Evolutionary conservation across 1,140 invertebrate genomes (phyloP).

Genomic region (Anadara kagoshimensis): DNA sequence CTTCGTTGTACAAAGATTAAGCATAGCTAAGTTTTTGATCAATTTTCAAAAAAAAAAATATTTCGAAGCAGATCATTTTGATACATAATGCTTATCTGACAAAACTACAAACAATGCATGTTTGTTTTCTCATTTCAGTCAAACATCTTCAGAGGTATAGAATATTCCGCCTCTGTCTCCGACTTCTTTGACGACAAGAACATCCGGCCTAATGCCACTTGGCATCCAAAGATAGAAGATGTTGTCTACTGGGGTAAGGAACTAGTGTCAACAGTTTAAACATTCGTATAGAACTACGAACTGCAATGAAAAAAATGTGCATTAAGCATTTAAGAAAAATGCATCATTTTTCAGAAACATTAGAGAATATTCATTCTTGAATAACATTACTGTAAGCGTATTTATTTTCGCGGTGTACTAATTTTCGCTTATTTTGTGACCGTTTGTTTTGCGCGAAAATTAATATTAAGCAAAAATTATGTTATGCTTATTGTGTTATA

Average conservation of each 20-base stretch:
- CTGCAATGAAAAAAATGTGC: neutral
- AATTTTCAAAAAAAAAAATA: too few relatives aligned
- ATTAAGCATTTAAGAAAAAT: neutral
- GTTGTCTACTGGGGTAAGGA: conserved; percentile 58
- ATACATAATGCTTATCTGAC: too few relatives aligned
- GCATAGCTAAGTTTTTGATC: too few relatives aligned
- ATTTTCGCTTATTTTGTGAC: too few relatives aligned
- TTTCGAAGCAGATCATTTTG: too few relatives aligned
- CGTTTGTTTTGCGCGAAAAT: too few relatives aligned
- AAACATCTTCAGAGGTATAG: conserved; percentile 46
- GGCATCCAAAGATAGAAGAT: conserved; percentile 64
- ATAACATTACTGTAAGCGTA: neutral
- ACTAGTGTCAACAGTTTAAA: neutral
- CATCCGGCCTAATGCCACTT: conserved; percentile 49
- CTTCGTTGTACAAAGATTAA: too few relatives aligned
- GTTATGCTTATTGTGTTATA: too few relatives aligned
- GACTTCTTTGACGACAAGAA: conserved; percentile 60
- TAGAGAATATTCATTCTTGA: neutral
- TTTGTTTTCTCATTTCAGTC: too few relatives aligned
- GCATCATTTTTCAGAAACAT: neutral
- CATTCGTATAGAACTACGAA: neutral
- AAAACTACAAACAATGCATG: too few relatives aligned
- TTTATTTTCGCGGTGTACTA: too few relatives aligned
- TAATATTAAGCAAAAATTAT: too few relatives aligned
- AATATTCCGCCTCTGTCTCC: conserved; percentile 60